Evolutionary conservation across 2,797 vertebrate species (phyloP).

Genomic region (Menidia menidia): DNA sequence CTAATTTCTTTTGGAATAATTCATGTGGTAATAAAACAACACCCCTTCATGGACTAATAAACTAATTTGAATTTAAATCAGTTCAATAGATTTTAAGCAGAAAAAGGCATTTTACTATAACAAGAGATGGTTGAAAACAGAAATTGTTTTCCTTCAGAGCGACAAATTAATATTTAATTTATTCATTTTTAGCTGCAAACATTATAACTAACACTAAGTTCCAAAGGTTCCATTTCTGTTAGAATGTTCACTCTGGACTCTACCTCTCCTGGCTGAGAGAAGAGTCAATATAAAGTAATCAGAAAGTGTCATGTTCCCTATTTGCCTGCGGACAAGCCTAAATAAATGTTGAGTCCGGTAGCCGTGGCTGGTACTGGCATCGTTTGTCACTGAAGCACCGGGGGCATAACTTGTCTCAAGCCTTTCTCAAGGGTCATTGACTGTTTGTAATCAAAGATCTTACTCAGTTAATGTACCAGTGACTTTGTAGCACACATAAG

Average conservation of each 20-base stretch:
- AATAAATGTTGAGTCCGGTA: conserved; percentile 71
- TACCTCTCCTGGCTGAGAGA: conserved; percentile 47
- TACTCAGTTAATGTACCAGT: conserved; percentile 51
- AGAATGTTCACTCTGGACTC: conserved; percentile 33
- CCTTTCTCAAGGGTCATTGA: conserved; percentile 58
- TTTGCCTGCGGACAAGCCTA: conserved; percentile 76
- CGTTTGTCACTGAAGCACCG: conserved; percentile 64
- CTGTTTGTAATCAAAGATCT: conserved; percentile 59
- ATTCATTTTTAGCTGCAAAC: conserved; percentile 27
- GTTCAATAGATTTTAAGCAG: not conserved
- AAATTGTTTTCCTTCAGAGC: conserved; percentile 11
- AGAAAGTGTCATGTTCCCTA: conserved; percentile 76
- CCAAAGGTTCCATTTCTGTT: conserved; percentile 47
- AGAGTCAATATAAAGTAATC: conserved; percentile 83
- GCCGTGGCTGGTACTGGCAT: conserved; percentile 49
- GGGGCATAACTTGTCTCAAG: conserved; percentile 34
- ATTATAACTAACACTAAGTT: conserved; percentile 21
- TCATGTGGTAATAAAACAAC: too few species aligned
- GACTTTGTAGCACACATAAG: conserved; percentile 24
- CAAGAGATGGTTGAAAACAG: conserved; percentile 12
- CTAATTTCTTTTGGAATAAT: too few species aligned
- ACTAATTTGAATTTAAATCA: too few species aligned
- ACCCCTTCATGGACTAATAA: too few species aligned
- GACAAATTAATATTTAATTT: conserved; percentile 9
- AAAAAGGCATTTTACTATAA: not conserved